These are phyloP conservation scores for Acanthococcus lagerstroemiae DNA, from an alignment of 2,888 invertebrate genomes.

Conservation along the genomic window DNA sequence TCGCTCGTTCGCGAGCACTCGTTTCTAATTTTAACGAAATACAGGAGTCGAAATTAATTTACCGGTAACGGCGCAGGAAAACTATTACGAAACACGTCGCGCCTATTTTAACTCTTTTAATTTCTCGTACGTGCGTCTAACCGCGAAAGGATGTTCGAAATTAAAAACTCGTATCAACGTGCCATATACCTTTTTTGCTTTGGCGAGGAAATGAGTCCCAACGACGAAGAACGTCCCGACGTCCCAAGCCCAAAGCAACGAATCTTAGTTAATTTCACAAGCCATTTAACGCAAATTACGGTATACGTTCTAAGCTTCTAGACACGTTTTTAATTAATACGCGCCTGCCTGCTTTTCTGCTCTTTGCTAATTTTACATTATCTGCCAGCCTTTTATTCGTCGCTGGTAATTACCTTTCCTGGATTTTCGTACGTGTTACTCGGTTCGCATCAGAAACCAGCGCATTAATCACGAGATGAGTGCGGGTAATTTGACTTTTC, in stretches of 20 bases:
- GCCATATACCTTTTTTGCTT: neutral
- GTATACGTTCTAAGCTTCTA: neutral
- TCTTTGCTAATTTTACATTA: conserved; percentile 8
- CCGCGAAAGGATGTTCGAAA: neutral
- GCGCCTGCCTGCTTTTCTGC: neutral
- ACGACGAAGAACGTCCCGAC: neutral
- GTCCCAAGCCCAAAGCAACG: no score
- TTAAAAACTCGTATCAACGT: no score
- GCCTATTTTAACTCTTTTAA: neutral
- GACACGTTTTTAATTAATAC: conserved; percentile 8
- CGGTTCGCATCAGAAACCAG: no score
- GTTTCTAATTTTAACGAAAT: neutral
- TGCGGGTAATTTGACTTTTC: neutral
- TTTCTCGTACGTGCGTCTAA: neutral
- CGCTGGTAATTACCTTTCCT: neutral
- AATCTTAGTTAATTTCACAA: conserved; percentile 23
- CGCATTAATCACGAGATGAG: neutral
- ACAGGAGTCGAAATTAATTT: neutral
- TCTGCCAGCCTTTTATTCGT: neutral
- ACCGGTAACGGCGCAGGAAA: neutral
- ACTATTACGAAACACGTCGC: neutral
- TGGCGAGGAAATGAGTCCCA: conserved; percentile 4
- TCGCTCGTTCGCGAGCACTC: no score
- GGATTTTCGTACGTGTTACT: no score
- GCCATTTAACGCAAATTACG: conserved; percentile 26